These are phyloP conservation scores for Aleiodes sp. DNA, from an alignment of 1,140 invertebrate species.

Conservation along the genomic window DNA sequence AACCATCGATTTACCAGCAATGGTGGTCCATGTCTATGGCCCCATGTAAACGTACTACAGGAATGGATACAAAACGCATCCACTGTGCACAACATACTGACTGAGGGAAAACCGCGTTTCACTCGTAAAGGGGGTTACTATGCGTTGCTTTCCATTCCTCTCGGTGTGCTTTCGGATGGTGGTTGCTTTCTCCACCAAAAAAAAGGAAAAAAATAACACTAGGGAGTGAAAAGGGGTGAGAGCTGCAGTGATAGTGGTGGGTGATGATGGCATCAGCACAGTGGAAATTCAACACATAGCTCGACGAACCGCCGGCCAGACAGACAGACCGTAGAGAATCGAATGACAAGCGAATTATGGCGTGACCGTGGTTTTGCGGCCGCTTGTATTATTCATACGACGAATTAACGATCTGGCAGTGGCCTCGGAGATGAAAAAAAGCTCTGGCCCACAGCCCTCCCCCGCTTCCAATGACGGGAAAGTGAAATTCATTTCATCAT, in stretches of 20 bases:
- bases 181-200: conserved; percentile 12
- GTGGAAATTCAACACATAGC: conserved; percentile 10
- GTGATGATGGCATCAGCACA: conserved; percentile 18
- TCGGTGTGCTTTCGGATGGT: conserved; percentile 3
- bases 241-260: conserved; percentile 14
- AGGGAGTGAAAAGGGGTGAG: not conserved
- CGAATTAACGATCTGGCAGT: conserved; percentile 42
- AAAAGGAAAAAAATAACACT: not conserved
- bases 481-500: too few relatives aligned
- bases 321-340: conserved; percentile 51
- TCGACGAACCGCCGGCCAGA: conserved; percentile 25
- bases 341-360: conserved; percentile 60
- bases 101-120: conserved; percentile 42
- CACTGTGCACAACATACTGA: conserved; percentile 40
- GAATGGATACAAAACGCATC: conserved; percentile 44
- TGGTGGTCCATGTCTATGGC: conserved; percentile 21
- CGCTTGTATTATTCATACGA: conserved; percentile 45
- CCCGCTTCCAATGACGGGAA: too few relatives aligned
- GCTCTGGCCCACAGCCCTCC: too few relatives aligned
- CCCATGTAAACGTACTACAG: conserved; percentile 32
- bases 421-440: conserved; percentile 7
- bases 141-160: conserved; percentile 18
- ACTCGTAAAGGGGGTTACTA: conserved; percentile 20
- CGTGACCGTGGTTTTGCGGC: conserved; percentile 42
- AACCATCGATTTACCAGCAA: conserved; percentile 27